Evolutionary conservation across 2,888 invertebrate genomes (phyloP), one percentile per base, ranked within the genome.

Genomic region (Thecocarcelia acutangulata): DNA sequence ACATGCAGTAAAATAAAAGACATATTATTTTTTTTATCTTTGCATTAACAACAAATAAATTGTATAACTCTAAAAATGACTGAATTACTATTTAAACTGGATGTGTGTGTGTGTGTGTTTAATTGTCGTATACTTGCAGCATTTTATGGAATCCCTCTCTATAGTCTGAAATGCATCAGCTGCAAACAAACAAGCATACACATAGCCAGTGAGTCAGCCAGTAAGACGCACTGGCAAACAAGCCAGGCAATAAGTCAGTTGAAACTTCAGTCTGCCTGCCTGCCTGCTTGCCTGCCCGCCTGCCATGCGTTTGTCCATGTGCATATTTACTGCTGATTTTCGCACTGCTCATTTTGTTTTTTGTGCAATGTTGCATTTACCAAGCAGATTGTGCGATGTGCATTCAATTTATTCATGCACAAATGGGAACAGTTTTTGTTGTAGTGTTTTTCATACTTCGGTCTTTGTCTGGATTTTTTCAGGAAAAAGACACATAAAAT

Each of bases 381-480:
- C 54, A n/a, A 58, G 66, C 66, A 42, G 52, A 15, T 37, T 56
- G 63, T 77, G 70, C 19, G 70, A 24, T 68, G 72, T 73, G 66
- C 78, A 79, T 79, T 79, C 64, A 79, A 72, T 73, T 79, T 72
- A 72, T 78, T 72, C 70, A 58, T 72, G 64, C 72, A 52, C 78
- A 78, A 78, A 78, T 72, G 78, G 66, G 44, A 66, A 72, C 17
- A 66, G 37, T 40, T 59, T 66, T 72, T 46, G n/a, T 24, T 28
- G 12, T 48, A 8, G 17, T 9, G 12, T 15, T 40, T 50, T 44
- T 54, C 12, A 58, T 37, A 58, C 11, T 70, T 54, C 52, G 54
- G 56, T 66, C 37, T 69, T 66, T 79, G 78, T 68, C 78, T 79
- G 66, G 44, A 64, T 74, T 19, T 33, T 33, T 46, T 46, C 54